Base-by-base conservation (phyloP, 2,888 invertebrate genomes). In the Chrysina gloriosa region DNA sequence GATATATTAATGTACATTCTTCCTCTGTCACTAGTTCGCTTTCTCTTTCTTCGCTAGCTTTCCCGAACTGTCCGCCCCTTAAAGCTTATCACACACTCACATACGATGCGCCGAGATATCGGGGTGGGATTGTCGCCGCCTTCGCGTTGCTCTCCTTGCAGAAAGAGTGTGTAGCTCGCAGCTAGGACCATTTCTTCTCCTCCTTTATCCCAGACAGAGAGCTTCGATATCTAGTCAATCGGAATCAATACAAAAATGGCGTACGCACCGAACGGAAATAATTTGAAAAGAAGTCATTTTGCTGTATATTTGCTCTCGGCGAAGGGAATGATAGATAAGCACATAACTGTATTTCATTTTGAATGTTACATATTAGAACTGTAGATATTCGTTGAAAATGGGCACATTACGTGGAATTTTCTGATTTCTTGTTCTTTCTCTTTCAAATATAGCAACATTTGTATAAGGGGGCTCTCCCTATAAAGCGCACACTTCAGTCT, bases 61-160 rank as follows among this genome's bases (percentile, higher is more conserved):
- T 34, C 64, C 74, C 72, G 73, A 73, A 71, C 77, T 78, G 79
- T 80, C 81, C 80, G 80, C 81, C 80, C 79, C 76, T 75, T 72
- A 76, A 73, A 76, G 71, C 75, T 78, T 76, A 77, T 78, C 81
- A 81, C 81, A 82, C 76, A 80, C 80, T 81, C 82, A 81, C 81
- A 82, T 81, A 82, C 80, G 81, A 81, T 81, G 81, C 80, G 81
- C 76, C 72, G 78, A 77, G 73, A 71, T 75, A 68, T 66, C 72
- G 74, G 75, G 79, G 79, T 77, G 79, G 79, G 74, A 76, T 76
- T 69, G 72, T 74, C 77, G 75, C 73, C 75, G 75, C 79, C 78
- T 76, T 74, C 78, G 71, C 67, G 67, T 67, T 71, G 72, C 73
- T 68, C 66, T 65, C 65, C 61, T 65, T 67, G 47, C 56, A 11